A percentile compares a stretch with the other conserved stretches of the same genome.
phyloP scores from a whole-genome alignment of 2,113 vertebrate species.

The Verasper variegatus region DNA sequence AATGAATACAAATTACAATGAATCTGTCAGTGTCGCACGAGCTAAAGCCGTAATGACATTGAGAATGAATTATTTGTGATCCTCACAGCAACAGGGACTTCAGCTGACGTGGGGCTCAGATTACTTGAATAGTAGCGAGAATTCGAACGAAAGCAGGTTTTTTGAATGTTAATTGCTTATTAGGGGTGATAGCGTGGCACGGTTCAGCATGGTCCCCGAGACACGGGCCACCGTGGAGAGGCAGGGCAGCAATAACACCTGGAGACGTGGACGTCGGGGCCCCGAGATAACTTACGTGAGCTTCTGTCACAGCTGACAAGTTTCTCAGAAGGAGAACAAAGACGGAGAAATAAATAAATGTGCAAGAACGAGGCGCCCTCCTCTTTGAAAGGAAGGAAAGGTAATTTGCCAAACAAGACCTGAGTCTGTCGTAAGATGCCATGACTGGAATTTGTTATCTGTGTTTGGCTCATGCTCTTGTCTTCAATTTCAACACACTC shows the following conservation, averaged over 20 bases:
- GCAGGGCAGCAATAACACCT: slow-evolving; percentile 30
- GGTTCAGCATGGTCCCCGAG: slow-evolving; percentile 10
- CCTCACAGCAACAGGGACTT: slow-evolving; percentile 18
- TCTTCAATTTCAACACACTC: not conserved
- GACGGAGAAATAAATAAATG: slow-evolving; percentile 54
- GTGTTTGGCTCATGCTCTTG: slow-evolving; percentile 11
- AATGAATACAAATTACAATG: slow-evolving; percentile 39
- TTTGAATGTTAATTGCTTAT: slow-evolving; percentile 55
- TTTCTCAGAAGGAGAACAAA: slow-evolving; percentile 49
- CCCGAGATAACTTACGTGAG: slow-evolving; percentile 45
- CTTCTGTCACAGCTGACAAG: slow-evolving; percentile 47
- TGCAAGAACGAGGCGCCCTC: slow-evolving; percentile 18
- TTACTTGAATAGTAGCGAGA: slow-evolving; percentile 11
- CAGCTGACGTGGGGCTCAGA: not conserved
- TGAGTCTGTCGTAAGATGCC: slow-evolving; percentile 18
- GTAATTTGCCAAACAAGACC: slow-evolving; percentile 67
- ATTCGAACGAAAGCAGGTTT: slow-evolving; percentile 7
- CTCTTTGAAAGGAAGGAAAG: slow-evolving; percentile 61
- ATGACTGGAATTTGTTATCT: slow-evolving; percentile 19
- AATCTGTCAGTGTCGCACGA: slow-evolving; percentile 34
- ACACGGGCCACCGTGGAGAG: slow-evolving; percentile 3
- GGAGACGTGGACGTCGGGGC: slow-evolving; percentile 15
- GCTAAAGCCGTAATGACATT: slow-evolving; percentile 4
- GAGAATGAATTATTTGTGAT: slow-evolving; percentile 37
- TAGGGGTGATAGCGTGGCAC: slow-evolving; percentile 4